Conservation (phyloP, 2,113 vertebrate genomes). For the Caretta caretta region DNA sequence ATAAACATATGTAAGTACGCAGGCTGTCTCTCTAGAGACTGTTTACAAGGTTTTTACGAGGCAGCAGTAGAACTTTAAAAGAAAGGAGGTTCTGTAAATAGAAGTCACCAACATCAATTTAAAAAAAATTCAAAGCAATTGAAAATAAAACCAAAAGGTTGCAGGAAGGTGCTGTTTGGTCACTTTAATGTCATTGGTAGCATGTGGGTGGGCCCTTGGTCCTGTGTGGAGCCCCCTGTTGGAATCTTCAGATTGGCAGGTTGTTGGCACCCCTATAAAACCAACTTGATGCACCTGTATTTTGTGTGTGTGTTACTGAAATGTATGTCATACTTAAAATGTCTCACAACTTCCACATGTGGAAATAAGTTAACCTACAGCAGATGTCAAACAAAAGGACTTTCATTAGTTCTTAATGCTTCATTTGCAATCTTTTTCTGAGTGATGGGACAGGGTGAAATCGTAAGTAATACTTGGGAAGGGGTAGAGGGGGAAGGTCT, state of each 20-base stretch:
- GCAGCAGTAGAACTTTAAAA: not conserved
- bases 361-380: not conserved
- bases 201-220: not conserved
- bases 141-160: not conserved
- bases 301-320: not conserved
- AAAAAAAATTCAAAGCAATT: not conserved
- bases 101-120: not conserved
- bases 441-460: not conserved
- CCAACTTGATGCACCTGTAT: not conserved
- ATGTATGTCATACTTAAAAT: not conserved
- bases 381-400: not conserved
- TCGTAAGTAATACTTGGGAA: not conserved
- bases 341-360: not conserved
- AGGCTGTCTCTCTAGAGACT: not conserved
- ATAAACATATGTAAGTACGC: not conserved
- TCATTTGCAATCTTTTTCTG: not conserved
- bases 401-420: not conserved
- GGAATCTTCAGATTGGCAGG: not conserved
- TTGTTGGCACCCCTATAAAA: rapidly evolving
- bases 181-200: not conserved
- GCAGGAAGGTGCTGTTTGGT: not conserved
- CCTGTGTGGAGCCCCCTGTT: rapidly evolving
- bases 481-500: rapidly evolving
- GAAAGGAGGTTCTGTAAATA: slow-evolving; percentile 7
- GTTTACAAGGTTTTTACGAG: not conserved